phyloP scores from a whole-genome alignment of 2,113 vertebrate genomes.

The Tilapia sparmanii region DNA sequence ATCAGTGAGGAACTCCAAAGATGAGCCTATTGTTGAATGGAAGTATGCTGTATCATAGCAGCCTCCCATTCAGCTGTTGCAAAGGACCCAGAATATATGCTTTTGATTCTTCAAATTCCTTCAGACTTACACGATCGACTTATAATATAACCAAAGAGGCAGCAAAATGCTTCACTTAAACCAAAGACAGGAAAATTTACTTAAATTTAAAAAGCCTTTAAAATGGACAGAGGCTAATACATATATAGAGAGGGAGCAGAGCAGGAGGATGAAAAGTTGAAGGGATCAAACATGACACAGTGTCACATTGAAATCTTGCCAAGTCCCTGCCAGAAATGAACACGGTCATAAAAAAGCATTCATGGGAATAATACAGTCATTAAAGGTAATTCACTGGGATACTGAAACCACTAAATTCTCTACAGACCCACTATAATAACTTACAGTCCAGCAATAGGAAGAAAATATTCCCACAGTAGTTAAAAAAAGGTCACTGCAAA shows the following conservation, averaged over 20 bases:
- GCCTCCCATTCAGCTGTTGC: constrained; percentile 43
- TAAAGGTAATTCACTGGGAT: background rate
- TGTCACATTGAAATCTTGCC: background rate
- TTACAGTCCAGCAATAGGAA: background rate
- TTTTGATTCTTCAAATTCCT: constrained; percentile 43
- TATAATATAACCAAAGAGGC: background rate
- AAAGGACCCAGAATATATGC: constrained; percentile 5
- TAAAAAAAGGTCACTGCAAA: background rate
- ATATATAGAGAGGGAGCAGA: background rate
- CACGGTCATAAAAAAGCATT: background rate
- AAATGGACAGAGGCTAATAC: background rate
- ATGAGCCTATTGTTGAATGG: background rate
- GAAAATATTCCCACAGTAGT: background rate
- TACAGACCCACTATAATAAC: background rate
- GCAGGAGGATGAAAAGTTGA: background rate
- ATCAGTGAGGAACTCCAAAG: background rate
- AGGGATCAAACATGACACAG: background rate
- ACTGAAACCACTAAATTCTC: background rate
- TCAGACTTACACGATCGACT: background rate
- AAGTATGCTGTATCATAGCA: background rate
- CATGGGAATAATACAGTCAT: background rate
- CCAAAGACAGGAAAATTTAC: background rate
- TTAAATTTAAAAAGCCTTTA: background rate
- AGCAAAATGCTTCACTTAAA: background rate
- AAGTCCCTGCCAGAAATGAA: background rate